These are phyloP conservation scores for Ammospiza nelsoni DNA, from an alignment of 2,113 vertebrate species.

Conservation along the genomic window DNA sequence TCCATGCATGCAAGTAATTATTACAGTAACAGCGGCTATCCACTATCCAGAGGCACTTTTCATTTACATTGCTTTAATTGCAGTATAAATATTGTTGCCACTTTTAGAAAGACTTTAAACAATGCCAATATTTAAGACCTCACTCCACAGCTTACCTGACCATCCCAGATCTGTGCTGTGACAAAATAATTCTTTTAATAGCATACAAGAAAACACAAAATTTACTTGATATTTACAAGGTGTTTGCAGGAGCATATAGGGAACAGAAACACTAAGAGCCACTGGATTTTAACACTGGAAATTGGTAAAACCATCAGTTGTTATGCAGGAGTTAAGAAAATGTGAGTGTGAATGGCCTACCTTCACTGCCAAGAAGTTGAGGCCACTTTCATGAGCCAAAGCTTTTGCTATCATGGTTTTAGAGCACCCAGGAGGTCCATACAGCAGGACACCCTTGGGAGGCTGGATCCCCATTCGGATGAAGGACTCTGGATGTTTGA, in stretches of 20 bases:
- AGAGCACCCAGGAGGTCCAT: constrained; percentile 96
- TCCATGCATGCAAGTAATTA: not conserved
- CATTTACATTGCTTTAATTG: not conserved
- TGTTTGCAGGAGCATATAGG: not conserved
- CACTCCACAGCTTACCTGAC: not conserved
- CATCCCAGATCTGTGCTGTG: not conserved
- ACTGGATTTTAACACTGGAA: not conserved
- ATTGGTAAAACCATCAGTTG: not conserved
- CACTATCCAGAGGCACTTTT: not conserved
- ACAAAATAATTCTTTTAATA: not conserved
- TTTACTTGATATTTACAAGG: not conserved
- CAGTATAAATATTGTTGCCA: not conserved
- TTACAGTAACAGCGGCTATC: not conserved
- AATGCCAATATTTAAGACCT: not conserved
- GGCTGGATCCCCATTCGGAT: constrained; percentile 90
- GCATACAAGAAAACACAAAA: not conserved
- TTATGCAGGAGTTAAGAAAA: not conserved
- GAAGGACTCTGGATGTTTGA: constrained; percentile 92
- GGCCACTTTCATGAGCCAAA: constrained; percentile 91
- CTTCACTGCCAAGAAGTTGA: constrained; percentile 96
- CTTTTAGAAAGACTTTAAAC: not conserved
- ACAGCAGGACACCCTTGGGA: constrained; percentile 92
- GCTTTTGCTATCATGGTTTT: constrained; percentile 99
- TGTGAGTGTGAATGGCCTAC: constrained; percentile 54
- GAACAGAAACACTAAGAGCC: not conserved